Percentiles rank a stretch among this genome's conserved stretches.
Conservation (phyloP, 2,797 vertebrate species). For the Hemibagrus guttatus region DNA sequence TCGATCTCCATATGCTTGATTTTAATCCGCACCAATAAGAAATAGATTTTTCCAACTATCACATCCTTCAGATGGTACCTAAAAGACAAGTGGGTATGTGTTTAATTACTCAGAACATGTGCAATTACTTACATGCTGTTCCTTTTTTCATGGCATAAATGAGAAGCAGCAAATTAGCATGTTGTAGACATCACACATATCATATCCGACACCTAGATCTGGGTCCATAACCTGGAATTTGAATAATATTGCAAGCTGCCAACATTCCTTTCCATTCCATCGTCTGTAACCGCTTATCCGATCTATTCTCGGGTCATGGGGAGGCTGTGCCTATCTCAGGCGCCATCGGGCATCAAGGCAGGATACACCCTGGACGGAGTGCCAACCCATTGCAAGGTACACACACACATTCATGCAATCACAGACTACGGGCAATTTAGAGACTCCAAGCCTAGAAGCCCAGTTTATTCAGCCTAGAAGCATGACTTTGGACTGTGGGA, state of each 20-base stretch:
- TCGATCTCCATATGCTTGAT: conserved; percentile 99
- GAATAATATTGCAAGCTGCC: not conserved
- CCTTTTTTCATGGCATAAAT: not conserved
- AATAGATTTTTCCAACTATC: conserved; percentile 98
- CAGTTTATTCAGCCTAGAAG: too few relatives aligned
- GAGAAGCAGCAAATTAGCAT: not conserved
- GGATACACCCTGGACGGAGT: too few relatives aligned
- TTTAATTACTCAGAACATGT: not conserved
- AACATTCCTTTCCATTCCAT: too few relatives aligned
- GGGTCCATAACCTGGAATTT: not conserved
- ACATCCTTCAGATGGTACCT: conserved; percentile 99
- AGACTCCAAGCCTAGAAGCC: too few relatives aligned
- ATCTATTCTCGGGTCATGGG: too few relatives aligned
- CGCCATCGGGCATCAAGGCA: too few relatives aligned
- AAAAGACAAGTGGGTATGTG: not conserved
- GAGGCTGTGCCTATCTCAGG: too few relatives aligned
- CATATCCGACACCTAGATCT: not conserved
- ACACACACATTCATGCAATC: too few relatives aligned
- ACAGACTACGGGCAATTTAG: too few relatives aligned
- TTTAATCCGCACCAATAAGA: conserved; percentile 97
- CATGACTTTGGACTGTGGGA: too few relatives aligned
- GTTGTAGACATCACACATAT: not conserved
- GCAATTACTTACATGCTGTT: not conserved
- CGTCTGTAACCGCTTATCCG: too few relatives aligned
- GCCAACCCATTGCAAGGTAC: too few relatives aligned